A percentile compares a stretch with the other conserved stretches of the same genome.
Conservation (phyloP, 2,888 invertebrate species). For the Strigamia transsilvanica region DNA sequence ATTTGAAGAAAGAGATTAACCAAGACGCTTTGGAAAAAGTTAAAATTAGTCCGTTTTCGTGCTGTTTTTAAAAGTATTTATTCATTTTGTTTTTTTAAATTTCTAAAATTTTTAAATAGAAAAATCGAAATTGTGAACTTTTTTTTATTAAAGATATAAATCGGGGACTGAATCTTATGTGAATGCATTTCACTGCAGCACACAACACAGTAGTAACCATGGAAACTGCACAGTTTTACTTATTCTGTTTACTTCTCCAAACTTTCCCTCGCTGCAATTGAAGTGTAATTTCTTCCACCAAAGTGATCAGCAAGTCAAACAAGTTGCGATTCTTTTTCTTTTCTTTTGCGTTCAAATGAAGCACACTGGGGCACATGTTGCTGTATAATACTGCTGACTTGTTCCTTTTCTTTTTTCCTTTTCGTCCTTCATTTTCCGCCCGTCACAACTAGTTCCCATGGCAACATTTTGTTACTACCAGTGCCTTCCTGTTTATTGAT, state of each 20-base stretch:
- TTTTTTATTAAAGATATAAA: too few relatives aligned
- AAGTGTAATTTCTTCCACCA: slow-evolving; percentile 35
- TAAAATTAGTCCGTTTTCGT: too few relatives aligned
- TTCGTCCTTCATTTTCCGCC: neutral
- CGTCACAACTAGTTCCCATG: slow-evolving; percentile 22
- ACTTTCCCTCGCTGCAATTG: neutral
- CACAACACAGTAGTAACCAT: neutral
- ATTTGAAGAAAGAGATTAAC: neutral
- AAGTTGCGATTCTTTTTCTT: neutral
- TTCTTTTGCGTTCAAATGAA: neutral
- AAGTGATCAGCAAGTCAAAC: slow-evolving; percentile 42
- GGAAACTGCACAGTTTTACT: neutral
- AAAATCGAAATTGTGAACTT: too few relatives aligned
- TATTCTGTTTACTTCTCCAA: neutral
- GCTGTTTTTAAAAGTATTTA: neutral
- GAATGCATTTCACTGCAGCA: neutral
- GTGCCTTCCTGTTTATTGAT: slow-evolving; percentile 35
- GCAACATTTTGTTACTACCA: slow-evolving; percentile 23
- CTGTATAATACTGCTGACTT: slow-evolving; percentile 29
- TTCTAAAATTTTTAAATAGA: neutral
- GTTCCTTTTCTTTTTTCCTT: neutral
- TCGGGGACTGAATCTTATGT: neutral
- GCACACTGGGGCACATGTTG: slow-evolving; percentile 8
- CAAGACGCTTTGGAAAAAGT: too few relatives aligned
- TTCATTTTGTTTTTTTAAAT: too few relatives aligned